A percentile compares a stretch with the other conserved stretches of the same genome.
Evolutionary conservation across 2,113 vertebrate species (phyloP).

Genomic region (Macaca mulatta): DNA sequence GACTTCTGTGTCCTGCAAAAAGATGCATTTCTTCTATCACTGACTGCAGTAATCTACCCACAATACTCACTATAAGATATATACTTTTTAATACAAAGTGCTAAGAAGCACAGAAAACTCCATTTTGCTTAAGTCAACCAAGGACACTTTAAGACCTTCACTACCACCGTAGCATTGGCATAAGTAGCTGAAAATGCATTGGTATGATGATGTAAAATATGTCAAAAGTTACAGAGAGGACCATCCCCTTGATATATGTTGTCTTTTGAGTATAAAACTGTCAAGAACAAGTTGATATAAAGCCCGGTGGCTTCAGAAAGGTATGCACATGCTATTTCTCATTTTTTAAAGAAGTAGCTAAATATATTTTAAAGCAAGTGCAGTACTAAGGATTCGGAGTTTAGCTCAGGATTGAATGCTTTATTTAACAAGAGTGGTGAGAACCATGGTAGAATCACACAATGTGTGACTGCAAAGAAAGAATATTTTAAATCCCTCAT

Average conservation of each 20-base stretch:
- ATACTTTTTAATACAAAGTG: slow-evolving; percentile 9
- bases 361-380: slow-evolving; percentile 59
- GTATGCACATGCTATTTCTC: slow-evolving; percentile 21
- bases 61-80: neutral
- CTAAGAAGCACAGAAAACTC: slow-evolving; percentile 36
- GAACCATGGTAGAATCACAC: neutral
- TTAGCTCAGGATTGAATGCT: slow-evolving; percentile 3
- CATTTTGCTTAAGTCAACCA: slow-evolving; percentile 66
- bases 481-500: neutral
- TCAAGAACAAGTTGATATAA: slow-evolving; percentile 63
- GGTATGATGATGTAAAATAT: slow-evolving; percentile 47
- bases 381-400: slow-evolving; percentile 18
- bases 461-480: neutral
- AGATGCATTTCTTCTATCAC: neutral
- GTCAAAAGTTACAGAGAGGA: slow-evolving; percentile 39
- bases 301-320: slow-evolving; percentile 18
- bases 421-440: neutral
- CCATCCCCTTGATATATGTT: slow-evolving; percentile 61
- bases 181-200: slow-evolving; percentile 38
- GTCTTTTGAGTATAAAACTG: slow-evolving; percentile 67
- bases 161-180: neutral
- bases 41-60: neutral
- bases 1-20: neutral
- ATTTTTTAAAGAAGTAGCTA: slow-evolving; percentile 52
- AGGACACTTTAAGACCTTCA: slow-evolving; percentile 66